These are phyloP conservation scores for Noctuana brunneofusca DNA, from an alignment of 2,888 invertebrate species.

Conservation along the genomic window DNA sequence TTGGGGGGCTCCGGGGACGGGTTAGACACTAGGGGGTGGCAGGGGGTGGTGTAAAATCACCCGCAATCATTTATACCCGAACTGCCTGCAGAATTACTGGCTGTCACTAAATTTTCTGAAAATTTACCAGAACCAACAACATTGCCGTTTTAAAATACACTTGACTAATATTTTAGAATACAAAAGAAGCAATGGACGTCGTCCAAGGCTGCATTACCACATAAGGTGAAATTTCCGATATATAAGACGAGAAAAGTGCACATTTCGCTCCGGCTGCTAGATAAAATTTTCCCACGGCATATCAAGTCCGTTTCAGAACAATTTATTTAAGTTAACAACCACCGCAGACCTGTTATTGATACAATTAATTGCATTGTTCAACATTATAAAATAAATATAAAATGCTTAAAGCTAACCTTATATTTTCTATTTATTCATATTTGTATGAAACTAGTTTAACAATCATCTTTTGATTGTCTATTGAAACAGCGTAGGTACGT, in stretches of 20 bases:
- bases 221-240: constrained; percentile 47
- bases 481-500: too few species aligned
- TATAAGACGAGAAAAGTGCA: constrained; percentile 50
- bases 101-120: constrained; percentile 71
- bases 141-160: constrained; percentile 41
- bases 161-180: background rate
- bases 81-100: constrained; percentile 81
- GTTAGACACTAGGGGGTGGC: constrained; percentile 60
- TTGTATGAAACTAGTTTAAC: too few species aligned
- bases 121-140: constrained; percentile 47
- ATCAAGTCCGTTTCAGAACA: constrained; percentile 43
- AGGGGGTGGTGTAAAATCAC: constrained; percentile 79
- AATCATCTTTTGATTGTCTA: too few species aligned
- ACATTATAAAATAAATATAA: too few species aligned
- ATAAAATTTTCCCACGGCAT: constrained; percentile 50
- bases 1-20: constrained; percentile 61
- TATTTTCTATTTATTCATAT: too few species aligned
- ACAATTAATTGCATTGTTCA: background rate
- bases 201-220: constrained; percentile 30
- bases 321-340: constrained; percentile 32
- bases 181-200: constrained; percentile 42
- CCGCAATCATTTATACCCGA: constrained; percentile 83
- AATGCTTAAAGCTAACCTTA: too few species aligned
- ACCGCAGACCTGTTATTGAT: constrained; percentile 4
- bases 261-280: constrained; percentile 51